Base-by-base conservation (phyloP, 2,888 invertebrate genomes). In the Heterodera filipjevi region DNA sequence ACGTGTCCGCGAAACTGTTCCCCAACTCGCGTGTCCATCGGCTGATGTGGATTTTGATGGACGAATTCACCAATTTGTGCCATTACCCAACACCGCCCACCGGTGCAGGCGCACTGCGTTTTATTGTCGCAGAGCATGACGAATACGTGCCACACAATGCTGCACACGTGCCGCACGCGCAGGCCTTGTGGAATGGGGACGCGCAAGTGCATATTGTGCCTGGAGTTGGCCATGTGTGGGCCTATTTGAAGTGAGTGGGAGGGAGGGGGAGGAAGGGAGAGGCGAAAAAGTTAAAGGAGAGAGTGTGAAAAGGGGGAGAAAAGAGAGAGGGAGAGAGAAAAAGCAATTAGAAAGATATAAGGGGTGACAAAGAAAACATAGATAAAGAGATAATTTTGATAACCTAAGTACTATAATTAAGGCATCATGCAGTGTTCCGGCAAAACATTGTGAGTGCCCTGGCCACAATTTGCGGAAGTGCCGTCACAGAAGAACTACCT, bases 31-130 rank as follows among this genome's bases (percentile, higher is more conserved):
- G 68, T 27, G 81, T 70, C 19, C 77, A 66, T 33, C 71, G 78
- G 77, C 81, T 98, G 89, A 97, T 98, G 97, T 92, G 94, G 73
- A 96, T 96, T 0, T 93, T 98, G 84, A 98, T 99, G 98, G 98
- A 99, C 89, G 96, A 98, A 90, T 98, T 96, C 90, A 99, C 98
- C 0, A 96, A 97, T 91, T 91, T 99, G 66, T 94, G 93, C 83
- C 96, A 97, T 90, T 99, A 96, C 89, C 93, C 95, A 2, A 91
- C 93, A 27, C 92, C 92, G 0, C 32, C 68, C 19, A 93, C 93
- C 74, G 97, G 98, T 89, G 94, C 96, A 0, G 93, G 93, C 16
- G 91, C 97, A 75, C 94, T 95, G 80, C 95, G 95, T 82, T 94
- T 95, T 30, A 94, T 98, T 14, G 80, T 86, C 14, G 87, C 86